Base-by-base conservation (phyloP, 1,140 invertebrate species). In the Bombus waltoni region DNA sequence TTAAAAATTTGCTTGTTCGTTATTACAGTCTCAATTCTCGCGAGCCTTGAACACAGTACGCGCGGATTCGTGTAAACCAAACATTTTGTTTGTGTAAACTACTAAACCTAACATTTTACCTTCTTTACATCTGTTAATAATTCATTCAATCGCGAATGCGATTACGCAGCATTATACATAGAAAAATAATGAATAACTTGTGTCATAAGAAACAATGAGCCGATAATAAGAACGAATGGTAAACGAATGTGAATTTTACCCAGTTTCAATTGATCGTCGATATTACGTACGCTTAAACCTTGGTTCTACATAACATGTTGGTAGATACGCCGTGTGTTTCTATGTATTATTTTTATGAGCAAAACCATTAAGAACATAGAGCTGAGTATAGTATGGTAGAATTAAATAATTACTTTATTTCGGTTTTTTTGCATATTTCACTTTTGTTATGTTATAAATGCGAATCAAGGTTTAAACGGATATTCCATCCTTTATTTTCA, bases 11-110 rank as follows among this genome's bases (percentile, higher is more conserved):
- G n/a, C 71, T 65, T 62, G 70, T 53, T 79, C 65, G 25, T 53
- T 35, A 79, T 57, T 81, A 78, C 81, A 82, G 78, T 87, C 85
- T 76, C 75, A 59, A 53, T 62, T 83, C 81, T 81, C 59, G 47
- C 78, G 78, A 90, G 53, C 77, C 25, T 82, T 89, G 88, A 90
- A 90, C 89, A 87, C 89, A 84, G 28, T 89, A 40, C 85, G 65
- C 78, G 77, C 72, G 22, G 70, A 68, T 85, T 81, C 78, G 32
- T 59, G 53, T 72, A 15, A 73, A 44, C 66, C 57, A 32, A 66
- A 80, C 18, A 35, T 28, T 73, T 87, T 79, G 47, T 22, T 53
- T 18, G 47, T 53, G 47, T 53, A 22, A 53, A 53, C 25, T 38
- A 82, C 47, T 35, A 32, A 73, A 44, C 59, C 57, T 40, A 66